Percentiles rank a stretch among this genome's conserved stretches.
These are phyloP conservation scores for Sebastes miniatus DNA, from an alignment of 2,797 vertebrate genomes.

Conservation along the genomic window DNA sequence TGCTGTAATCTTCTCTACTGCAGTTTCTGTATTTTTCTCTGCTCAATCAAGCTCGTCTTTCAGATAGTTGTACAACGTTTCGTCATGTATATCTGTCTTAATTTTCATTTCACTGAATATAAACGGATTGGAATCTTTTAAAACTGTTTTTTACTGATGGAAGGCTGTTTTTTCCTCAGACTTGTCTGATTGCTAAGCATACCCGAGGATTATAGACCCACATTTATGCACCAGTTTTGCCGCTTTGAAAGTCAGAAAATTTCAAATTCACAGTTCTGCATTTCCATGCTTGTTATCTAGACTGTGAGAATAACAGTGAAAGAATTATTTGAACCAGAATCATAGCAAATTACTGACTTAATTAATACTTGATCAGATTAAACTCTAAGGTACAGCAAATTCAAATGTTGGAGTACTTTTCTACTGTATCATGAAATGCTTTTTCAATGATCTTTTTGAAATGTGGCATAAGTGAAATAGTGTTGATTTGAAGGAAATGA, in stretches of 20 bases:
- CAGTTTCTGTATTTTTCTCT: neutral
- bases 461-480: too few species aligned
- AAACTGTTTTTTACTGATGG: neutral
- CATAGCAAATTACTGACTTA: neutral
- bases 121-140: neutral
- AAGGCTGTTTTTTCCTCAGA: neutral
- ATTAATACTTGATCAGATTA: neutral
- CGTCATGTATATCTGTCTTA: neutral
- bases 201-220: neutral
- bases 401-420: neutral
- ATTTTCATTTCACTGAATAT: neutral
- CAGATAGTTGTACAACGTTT: neutral
- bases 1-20: neutral
- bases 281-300: neutral
- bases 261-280: neutral
- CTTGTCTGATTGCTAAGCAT: neutral
- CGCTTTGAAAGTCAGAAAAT: neutral
- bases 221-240: neutral
- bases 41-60: neutral
- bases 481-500: too few species aligned
- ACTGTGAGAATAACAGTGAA: neutral
- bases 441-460: neutral
- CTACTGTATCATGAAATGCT: neutral
- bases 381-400: neutral
- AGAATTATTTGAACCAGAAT: neutral